Conservation (phyloP, 1,140 invertebrate species). For the Druon quercuslanigerum region DNA sequence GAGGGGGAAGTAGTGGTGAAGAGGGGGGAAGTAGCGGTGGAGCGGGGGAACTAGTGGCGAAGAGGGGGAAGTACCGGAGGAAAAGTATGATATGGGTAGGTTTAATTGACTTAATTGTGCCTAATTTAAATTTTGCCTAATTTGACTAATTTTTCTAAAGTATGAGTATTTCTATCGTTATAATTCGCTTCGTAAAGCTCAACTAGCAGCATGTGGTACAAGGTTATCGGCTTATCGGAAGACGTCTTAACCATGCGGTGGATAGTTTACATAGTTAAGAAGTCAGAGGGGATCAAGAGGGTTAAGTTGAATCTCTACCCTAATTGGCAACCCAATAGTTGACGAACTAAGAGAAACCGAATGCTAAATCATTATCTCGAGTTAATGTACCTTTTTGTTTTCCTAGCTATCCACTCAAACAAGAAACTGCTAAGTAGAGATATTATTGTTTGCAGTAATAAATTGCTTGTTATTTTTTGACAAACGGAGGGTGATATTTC, state of each 20-base stretch:
- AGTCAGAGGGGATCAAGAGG: slow-evolving; percentile 37
- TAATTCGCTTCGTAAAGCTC: no score
- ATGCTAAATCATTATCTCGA: not conserved
- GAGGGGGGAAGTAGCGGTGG: no score
- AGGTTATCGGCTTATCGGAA: slow-evolving; percentile 33
- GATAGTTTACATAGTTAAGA: slow-evolving; percentile 64
- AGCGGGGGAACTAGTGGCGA: no score
- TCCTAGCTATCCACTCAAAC: not conserved
- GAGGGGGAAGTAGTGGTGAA: no score
- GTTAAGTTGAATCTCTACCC: slow-evolving; percentile 32
- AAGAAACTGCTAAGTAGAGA: not conserved
- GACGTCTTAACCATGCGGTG: slow-evolving; percentile 53
- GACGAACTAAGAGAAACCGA: slow-evolving; percentile 8
- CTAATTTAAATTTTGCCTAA: no score
- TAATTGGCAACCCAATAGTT: slow-evolving; percentile 23
- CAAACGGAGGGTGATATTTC: not conserved
- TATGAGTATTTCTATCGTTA: no score
- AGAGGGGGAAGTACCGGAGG: no score
- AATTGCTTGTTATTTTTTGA: not conserved
- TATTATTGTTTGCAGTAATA: not conserved
- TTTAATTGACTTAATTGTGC: no score
- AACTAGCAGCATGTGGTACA: not conserved
- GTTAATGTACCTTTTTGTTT: slow-evolving; percentile 2
- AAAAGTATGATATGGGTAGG: no score
- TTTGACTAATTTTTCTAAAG: no score